Evolutionary conservation across 2,113 vertebrate species (phyloP).

Genomic region (Clarias gariepinus): DNA sequence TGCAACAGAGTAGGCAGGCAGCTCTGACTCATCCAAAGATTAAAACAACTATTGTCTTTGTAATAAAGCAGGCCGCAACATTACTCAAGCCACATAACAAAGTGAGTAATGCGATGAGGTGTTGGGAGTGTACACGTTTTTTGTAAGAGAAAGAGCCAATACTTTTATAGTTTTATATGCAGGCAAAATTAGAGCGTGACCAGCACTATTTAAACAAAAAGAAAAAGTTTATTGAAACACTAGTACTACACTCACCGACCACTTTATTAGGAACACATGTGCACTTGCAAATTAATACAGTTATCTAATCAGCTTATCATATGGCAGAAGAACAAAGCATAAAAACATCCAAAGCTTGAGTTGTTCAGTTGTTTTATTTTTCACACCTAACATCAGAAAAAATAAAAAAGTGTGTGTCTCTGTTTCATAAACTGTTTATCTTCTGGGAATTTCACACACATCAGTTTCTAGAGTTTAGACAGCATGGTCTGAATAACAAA

Average conservation of each 20-base stretch:
- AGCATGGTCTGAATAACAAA: too few relatives aligned
- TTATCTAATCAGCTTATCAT: neutral
- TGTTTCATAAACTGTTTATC: neutral
- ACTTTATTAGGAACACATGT: neutral
- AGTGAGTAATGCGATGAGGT: neutral
- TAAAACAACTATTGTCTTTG: neutral
- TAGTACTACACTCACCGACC: neutral
- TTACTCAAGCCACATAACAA: neutral
- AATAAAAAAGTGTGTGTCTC: neutral
- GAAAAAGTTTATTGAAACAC: neutral
- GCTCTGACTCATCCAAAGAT: constrained; percentile 28
- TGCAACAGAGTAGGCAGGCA: neutral
- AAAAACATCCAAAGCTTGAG: neutral
- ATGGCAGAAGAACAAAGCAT: neutral
- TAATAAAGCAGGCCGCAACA: neutral
- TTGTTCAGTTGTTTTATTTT: neutral
- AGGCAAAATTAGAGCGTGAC: neutral
- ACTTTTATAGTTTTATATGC: neutral
- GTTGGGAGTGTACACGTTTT: neutral
- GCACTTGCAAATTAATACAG: neutral
- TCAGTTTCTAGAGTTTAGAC: too few relatives aligned
- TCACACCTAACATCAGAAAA: neutral
- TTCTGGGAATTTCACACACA: too few relatives aligned
- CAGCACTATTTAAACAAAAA: neutral
- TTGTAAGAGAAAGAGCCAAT: neutral